Conservation (phyloP, 92 coral and sea anemone genomes). For the Actinostola sp. region DNA sequence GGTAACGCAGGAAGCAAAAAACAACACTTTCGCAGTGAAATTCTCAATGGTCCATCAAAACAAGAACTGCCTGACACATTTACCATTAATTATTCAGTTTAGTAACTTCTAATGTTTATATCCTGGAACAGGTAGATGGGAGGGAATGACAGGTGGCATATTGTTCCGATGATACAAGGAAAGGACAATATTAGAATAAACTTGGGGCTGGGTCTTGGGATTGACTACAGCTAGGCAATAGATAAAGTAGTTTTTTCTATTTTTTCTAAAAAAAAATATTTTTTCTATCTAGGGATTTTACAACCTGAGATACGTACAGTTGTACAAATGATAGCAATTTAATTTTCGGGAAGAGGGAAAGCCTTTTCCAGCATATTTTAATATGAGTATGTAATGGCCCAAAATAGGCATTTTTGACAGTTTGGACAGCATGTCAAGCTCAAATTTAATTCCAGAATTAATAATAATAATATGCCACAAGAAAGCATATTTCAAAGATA, state of each 20-base stretch:
- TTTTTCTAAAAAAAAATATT: not conserved
- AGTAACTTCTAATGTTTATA: constrained; percentile 11
- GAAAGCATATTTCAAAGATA: constrained; percentile 5
- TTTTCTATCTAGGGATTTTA: not conserved
- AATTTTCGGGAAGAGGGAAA: not conserved
- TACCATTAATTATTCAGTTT: constrained; percentile 14
- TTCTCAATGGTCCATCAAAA: constrained; percentile 2
- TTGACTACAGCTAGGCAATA: too few species aligned
- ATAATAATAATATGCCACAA: not conserved
- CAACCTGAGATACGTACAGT: too few species aligned
- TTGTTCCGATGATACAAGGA: constrained; percentile 8
- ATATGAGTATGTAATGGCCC: not conserved
- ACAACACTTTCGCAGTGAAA: not conserved
- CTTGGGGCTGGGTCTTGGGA: not conserved
- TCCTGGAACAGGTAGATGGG: constrained; percentile 11
- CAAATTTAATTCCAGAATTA: not conserved
- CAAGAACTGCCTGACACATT: constrained; percentile 12
- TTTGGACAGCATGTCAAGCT: not conserved
- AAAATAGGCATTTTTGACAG: constrained; percentile 1
- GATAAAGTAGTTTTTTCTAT: not conserved
- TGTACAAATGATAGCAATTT: not conserved
- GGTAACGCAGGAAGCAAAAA: not conserved
- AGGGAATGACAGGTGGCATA: constrained; percentile 29
- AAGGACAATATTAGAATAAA: constrained; percentile 4
- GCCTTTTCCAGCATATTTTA: not conserved